A percentile compares a stretch with the other conserved stretches of the same genome.
These are phyloP conservation scores for Zelostemma sp. DNA, from an alignment of 1,140 invertebrate genomes.

Conservation along the genomic window DNA sequence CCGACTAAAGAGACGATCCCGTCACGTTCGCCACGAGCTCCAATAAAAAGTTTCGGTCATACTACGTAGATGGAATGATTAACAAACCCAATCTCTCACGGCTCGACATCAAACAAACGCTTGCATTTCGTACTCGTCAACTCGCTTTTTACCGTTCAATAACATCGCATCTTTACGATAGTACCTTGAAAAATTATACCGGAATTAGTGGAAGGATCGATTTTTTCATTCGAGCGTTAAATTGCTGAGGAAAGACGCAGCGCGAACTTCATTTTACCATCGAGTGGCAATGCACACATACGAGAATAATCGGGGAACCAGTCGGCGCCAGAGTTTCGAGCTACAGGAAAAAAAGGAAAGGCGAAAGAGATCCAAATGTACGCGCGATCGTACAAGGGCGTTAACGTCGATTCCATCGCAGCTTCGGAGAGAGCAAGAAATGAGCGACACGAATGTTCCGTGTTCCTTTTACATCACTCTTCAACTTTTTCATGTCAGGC, in stretches of 20 bases:
- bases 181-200: too few species aligned
- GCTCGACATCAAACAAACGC: not conserved
- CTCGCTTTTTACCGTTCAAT: conserved; percentile 13
- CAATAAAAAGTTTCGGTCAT: conserved; percentile 36
- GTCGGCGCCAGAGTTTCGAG: conserved; percentile 7
- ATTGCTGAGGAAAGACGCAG: conserved; percentile 20
- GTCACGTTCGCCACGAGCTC: conserved; percentile 42
- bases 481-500: too few species aligned
- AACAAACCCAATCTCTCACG: conserved; percentile 33
- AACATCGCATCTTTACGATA: too few species aligned
- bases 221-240: conserved; percentile 17
- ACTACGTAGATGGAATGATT: conserved; percentile 46
- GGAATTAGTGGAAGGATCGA: conserved; percentile 16
- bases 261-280: conserved; percentile 29
- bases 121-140: not conserved
- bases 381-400: conserved; percentile 31
- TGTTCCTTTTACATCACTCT: too few species aligned
- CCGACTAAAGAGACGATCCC: conserved; percentile 37
- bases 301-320: conserved; percentile 20
- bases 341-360: conserved; percentile 10
- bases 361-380: conserved; percentile 9
- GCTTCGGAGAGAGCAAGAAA: conserved; percentile 18
- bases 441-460: conserved; percentile 4
- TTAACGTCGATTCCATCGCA: conserved; percentile 38
- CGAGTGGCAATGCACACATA: not conserved